Percentiles rank a stretch among this genome's conserved stretches.
These are phyloP conservation scores for Protaetia brevitarsis DNA, from an alignment of 1,140 invertebrate species.

Conservation along the genomic window DNA sequence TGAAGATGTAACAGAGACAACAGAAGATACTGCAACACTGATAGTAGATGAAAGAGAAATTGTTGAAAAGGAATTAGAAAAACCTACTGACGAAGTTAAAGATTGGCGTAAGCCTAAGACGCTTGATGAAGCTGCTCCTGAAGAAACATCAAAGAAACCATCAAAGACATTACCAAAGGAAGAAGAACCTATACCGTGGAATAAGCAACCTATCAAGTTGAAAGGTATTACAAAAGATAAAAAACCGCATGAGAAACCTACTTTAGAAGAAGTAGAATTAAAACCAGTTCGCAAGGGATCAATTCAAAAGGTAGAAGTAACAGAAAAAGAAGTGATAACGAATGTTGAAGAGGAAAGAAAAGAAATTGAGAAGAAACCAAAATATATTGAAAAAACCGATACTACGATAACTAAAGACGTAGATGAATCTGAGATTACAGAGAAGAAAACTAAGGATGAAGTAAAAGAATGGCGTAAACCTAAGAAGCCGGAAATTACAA, in stretches of 20 bases:
- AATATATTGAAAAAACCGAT: constrained; percentile 35
- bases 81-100: background rate
- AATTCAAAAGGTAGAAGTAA: constrained; percentile 20
- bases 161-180: background rate
- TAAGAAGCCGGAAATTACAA: constrained; percentile 18
- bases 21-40: constrained; percentile 21
- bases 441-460: constrained; percentile 23
- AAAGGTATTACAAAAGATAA: constrained; percentile 4
- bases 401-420: background rate
- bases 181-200: constrained; percentile 19
- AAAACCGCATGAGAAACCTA: background rate
- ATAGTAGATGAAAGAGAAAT: background rate
- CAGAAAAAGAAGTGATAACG: constrained; percentile 18
- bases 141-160: background rate
- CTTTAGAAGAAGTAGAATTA: constrained; percentile 18
- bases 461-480: constrained; percentile 22
- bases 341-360: background rate
- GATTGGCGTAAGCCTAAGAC: constrained; percentile 27
- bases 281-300: constrained; percentile 22
- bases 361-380: constrained; percentile 33
- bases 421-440: constrained; percentile 21
- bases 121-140: constrained; percentile 32
- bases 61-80: background rate
- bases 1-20: background rate
- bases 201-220: background rate